Percentiles rank a stretch among this genome's conserved stretches.
Evolutionary conservation across 2,113 vertebrate species (phyloP).

Genomic region (Pyxicephalus adspersus): DNA sequence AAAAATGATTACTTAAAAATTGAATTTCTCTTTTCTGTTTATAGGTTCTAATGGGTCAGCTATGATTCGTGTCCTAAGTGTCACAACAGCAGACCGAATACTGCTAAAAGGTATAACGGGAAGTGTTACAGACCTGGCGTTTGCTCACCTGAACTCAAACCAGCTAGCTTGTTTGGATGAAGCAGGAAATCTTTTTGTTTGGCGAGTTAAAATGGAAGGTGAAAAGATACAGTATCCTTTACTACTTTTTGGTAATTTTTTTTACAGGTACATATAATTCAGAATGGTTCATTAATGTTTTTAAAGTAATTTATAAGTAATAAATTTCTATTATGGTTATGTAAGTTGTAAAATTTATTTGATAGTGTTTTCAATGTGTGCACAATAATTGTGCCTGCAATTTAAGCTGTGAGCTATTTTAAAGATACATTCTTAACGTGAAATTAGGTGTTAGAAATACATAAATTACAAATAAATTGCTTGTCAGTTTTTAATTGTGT

Average conservation of each 20-base stretch:
- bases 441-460: no score
- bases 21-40: slow-evolving; percentile 35
- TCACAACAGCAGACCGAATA: slow-evolving; percentile 84
- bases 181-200: slow-evolving; percentile 93
- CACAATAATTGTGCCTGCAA: no score
- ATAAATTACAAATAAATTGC: no score
- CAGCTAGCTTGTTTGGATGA: slow-evolving; percentile 94
- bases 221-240: slow-evolving; percentile 93
- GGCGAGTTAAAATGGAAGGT: slow-evolving; percentile 87
- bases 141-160: slow-evolving; percentile 93
- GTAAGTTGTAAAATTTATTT: no score
- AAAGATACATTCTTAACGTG: no score
- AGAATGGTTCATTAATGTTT: no score
- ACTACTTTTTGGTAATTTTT: background rate
- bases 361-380: no score
- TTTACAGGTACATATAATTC: background rate
- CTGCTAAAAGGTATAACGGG: slow-evolving; percentile 94
- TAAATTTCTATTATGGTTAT: no score
- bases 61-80: slow-evolving; percentile 91
- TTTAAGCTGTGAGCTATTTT: no score
- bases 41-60: slow-evolving; percentile 90
- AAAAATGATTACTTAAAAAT: background rate
- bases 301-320: no score
- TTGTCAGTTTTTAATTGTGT: no score
- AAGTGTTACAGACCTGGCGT: slow-evolving; percentile 90